Percentiles rank a stretch among this genome's conserved stretches.
Conservation (phyloP, 2,888 invertebrate species). For the Ashinkailepas kermadecensis region DNA sequence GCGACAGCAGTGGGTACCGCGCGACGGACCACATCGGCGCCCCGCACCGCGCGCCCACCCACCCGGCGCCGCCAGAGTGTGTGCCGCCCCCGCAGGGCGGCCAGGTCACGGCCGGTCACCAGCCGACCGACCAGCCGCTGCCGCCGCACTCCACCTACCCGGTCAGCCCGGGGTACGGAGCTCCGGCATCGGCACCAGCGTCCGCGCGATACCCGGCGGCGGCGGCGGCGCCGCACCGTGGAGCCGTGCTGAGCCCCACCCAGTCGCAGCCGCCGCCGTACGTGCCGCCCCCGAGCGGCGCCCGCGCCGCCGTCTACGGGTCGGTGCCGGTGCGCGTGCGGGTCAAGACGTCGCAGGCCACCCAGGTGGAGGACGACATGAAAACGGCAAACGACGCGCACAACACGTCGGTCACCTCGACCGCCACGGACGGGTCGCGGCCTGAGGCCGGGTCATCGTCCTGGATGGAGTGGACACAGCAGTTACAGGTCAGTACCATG, state of each 20-base stretch:
- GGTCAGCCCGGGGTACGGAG: neutral
- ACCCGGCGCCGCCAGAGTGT: neutral
- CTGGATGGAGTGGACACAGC: constrained; percentile 37
- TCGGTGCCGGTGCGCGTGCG: neutral
- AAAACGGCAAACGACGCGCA: neutral
- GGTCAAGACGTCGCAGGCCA: neutral
- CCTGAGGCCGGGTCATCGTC: constrained; percentile 31
- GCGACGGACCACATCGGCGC: neutral
- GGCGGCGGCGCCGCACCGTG: neutral
- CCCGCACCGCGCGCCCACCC: neutral
- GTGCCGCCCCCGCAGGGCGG: neutral
- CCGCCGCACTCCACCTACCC: constrained; percentile 18
- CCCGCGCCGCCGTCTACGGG: neutral
- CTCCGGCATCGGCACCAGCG: neutral
- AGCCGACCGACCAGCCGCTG: neutral
- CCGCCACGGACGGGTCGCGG: neutral
- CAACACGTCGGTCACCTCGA: neutral
- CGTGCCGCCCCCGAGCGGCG: neutral
- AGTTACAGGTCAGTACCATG: constrained; percentile 33
- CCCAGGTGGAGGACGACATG: neutral
- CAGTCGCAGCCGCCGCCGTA: constrained; percentile 1
- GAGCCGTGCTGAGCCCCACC: neutral
- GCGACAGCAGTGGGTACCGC: neutral
- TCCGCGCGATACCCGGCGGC: neutral
- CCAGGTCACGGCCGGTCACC: neutral